Conservation (phyloP, 2,888 invertebrate genomes). For the Noctua comes region DNA sequence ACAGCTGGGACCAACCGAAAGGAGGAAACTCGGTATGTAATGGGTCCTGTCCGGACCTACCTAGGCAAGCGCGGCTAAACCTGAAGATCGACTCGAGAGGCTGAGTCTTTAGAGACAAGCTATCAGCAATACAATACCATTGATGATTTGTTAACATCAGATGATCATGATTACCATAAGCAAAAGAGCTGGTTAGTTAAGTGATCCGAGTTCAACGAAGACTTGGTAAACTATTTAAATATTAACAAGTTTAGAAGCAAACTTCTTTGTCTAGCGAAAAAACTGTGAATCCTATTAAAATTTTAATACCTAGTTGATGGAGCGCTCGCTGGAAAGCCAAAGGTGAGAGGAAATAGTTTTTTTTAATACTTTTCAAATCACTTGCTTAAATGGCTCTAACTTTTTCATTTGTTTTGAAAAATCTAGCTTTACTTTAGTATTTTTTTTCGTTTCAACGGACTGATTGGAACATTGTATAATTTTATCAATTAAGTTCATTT, state of each 20-base stretch:
- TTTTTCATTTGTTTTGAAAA: neutral
- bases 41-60: too few relatives aligned
- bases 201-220: neutral
- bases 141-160: neutral
- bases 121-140: neutral
- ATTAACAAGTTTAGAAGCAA: slow-evolving; percentile 12
- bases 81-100: too few relatives aligned
- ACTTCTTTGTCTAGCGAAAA: neutral
- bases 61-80: too few relatives aligned
- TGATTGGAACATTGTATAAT: neutral
- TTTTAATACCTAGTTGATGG: slow-evolving; percentile 18
- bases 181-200: neutral
- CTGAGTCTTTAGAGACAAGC: too few relatives aligned
- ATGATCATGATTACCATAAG: neutral
- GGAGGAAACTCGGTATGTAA: too few relatives aligned
- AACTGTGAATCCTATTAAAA: slow-evolving; percentile 31
- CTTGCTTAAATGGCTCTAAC: slow-evolving; percentile 1
- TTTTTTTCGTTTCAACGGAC: neutral
- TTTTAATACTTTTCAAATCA: slow-evolving; percentile 13
- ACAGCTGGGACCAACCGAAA: too few relatives aligned
- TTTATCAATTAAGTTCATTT: neutral
- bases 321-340: slow-evolving; percentile 2
- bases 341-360: slow-evolving; percentile 31
- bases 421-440: neutral
- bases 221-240: neutral